Percentiles rank a stretch among this genome's conserved stretches.
These are phyloP conservation scores for Drosophila parvula DNA, from an alignment of 1,140 invertebrate species.

Conservation along the genomic window DNA sequence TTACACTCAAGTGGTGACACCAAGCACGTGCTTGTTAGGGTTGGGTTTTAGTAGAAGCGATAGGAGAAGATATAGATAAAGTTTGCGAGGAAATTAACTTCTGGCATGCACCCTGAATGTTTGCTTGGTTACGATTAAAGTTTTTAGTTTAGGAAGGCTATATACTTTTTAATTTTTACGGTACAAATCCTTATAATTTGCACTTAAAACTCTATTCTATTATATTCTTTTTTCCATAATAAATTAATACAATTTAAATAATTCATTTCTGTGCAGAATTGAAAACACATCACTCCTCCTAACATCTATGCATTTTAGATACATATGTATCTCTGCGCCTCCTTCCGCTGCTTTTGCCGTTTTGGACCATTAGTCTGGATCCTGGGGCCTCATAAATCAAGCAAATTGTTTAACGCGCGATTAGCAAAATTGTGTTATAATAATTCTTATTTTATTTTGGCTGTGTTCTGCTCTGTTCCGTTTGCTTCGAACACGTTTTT, in stretches of 20 bases:
- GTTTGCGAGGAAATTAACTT: no score
- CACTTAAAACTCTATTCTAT: no score
- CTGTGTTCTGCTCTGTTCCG: conserved; percentile 22
- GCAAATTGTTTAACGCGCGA: conserved; percentile 81
- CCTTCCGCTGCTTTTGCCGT: background rate
- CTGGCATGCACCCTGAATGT: no score
- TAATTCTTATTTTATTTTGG: conserved; percentile 67
- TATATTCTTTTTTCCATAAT: no score
- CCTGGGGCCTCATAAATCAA: conserved; percentile 66
- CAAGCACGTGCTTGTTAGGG: no score
- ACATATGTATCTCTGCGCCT: background rate
- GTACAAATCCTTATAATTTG: background rate
- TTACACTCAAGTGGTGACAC: background rate
- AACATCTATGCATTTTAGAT: background rate
- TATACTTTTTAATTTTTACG: background rate
- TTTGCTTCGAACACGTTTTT: conserved; percentile 47
- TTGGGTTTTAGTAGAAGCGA: no score
- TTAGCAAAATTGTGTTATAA: conserved; percentile 81
- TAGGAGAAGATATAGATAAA: no score
- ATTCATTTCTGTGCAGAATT: background rate
- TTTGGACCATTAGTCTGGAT: conserved; percentile 35
- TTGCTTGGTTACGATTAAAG: no score
- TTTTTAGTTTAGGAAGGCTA: no score
- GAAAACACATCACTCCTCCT: background rate
- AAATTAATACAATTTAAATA: no score